Evolutionary conservation across 2,797 vertebrate species (phyloP), one percentile per base, ranked within the genome.

Genomic region (Peromyscus attwateri): DNA sequence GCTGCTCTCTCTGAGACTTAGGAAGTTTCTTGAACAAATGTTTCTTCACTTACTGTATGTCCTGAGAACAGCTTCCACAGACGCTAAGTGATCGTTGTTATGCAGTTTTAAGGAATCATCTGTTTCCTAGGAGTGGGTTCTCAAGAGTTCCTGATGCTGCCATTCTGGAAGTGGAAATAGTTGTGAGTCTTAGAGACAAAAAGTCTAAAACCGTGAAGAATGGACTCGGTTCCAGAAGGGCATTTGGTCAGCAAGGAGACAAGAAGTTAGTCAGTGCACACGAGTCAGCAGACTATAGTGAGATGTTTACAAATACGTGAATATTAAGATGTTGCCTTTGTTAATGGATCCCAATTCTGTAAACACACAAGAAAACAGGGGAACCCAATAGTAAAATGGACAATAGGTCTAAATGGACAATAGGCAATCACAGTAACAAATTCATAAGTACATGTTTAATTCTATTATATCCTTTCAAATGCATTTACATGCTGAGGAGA

Each of bases 121-220:
- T 31, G 11, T 81, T 77, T 83, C 68, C 19, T 77, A n/a, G 52
- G 17, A 92, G 3, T 43, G 43, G 31, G 6, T 60, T 14, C 68
- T 77, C 40, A 43, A 64, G n/a, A 40, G 60, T 83, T 43, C 37
- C 57, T 17, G 75, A 2, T 83, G 66, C 40, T 55, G 3, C 4
- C 13, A 11, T 88, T 89, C 27, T 92, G 2, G 29, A 95, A 77
- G 34, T 27, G 23, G 13, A 79, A 79, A 27, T 57, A 77, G 23
- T 11, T 37, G 12, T 64, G 70, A 60, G n/a, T 68, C 77, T 64
- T 89, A 91, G 57, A 87, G 68, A 80, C 21, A 64, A 96, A 90
- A 52, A 52, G 6, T 83, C 66, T 16, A 92, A 90, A 95, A 49
- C 31, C 13, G 9, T 60, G 52, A 75, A 73, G 17, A 21, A 55